Evolutionary conservation across 2,113 vertebrate genomes (phyloP).

Genomic region (Corapipo altera): DNA sequence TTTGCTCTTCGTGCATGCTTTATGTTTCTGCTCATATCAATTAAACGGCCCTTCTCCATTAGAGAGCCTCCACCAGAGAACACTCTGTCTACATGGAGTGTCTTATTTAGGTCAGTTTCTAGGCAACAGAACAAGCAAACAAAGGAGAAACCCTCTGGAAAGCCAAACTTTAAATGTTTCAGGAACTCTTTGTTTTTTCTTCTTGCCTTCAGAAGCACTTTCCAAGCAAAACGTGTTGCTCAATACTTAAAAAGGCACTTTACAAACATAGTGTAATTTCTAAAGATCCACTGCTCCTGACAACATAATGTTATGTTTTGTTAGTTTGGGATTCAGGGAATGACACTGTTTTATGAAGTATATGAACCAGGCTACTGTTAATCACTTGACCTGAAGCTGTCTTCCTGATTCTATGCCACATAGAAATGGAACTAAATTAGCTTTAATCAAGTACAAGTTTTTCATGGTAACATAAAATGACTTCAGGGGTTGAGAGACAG

Average conservation of each 20-base stretch:
- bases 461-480: not conserved
- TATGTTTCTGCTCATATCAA: not conserved
- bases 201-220: not conserved
- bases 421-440: not conserved
- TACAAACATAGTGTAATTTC: not conserved
- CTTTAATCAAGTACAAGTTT: not conserved
- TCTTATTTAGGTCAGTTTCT: constrained; percentile 30
- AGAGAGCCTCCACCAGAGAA: not conserved
- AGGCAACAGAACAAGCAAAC: constrained; percentile 57
- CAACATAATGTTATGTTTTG: not conserved
- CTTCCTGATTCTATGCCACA: not conserved
- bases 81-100: not conserved
- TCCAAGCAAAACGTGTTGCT: not conserved
- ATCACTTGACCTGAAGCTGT: not conserved
- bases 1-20: rapidly evolving
- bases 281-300: not conserved
- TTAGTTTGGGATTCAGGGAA: not conserved
- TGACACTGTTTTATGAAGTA: not conserved
- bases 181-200: not conserved
- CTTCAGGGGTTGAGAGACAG: not conserved
- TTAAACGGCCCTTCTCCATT: not conserved
- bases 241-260: not conserved
- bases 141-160: constrained; percentile 7
- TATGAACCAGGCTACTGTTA: not conserved
- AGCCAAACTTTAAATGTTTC: constrained; percentile 24